Conservation (phyloP, 2,888 invertebrate species). For the Corbicula japonica region DNA sequence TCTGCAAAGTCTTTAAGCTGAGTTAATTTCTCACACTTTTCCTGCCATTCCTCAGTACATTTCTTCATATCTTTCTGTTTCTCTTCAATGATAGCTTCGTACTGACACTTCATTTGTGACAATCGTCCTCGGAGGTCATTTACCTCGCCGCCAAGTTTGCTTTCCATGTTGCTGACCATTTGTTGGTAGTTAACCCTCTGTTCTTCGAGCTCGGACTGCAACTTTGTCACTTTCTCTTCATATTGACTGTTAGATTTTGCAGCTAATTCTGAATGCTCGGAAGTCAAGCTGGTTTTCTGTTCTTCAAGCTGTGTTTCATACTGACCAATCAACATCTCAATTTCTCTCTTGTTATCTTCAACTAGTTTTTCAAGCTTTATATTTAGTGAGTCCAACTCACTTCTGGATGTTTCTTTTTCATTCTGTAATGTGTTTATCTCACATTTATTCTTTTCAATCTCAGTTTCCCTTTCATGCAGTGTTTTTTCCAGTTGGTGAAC, state of each 20-base stretch:
- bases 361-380: slow-evolving; percentile 48
- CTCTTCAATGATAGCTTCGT: slow-evolving; percentile 59
- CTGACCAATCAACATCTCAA: slow-evolving; percentile 35
- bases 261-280: slow-evolving; percentile 20
- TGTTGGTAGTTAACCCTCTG: slow-evolving; percentile 55
- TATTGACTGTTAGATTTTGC: slow-evolving; percentile 33
- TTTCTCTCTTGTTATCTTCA: slow-evolving; percentile 50
- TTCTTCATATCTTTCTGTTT: slow-evolving; percentile 54
- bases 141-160: slow-evolving; percentile 53
- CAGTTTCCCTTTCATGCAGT: slow-evolving; percentile 23
- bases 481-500: slow-evolving; percentile 62
- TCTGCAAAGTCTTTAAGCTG: not conserved
- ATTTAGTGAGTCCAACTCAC: slow-evolving; percentile 15
- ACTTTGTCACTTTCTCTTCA: slow-evolving; percentile 12
- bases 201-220: slow-evolving; percentile 43
- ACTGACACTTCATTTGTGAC: slow-evolving; percentile 66
- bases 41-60: slow-evolving; percentile 11
- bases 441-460: not conserved
- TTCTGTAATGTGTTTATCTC: not conserved
- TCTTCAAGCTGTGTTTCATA: slow-evolving; percentile 34
- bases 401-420: not conserved
- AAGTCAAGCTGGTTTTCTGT: slow-evolving; percentile 5
- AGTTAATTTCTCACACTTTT: not conserved
- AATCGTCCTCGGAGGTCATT: slow-evolving; percentile 45
- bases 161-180: slow-evolving; percentile 55